Base-by-base conservation (phyloP, 2,797 vertebrate species). In the Lagorchestes hirsutus region DNA sequence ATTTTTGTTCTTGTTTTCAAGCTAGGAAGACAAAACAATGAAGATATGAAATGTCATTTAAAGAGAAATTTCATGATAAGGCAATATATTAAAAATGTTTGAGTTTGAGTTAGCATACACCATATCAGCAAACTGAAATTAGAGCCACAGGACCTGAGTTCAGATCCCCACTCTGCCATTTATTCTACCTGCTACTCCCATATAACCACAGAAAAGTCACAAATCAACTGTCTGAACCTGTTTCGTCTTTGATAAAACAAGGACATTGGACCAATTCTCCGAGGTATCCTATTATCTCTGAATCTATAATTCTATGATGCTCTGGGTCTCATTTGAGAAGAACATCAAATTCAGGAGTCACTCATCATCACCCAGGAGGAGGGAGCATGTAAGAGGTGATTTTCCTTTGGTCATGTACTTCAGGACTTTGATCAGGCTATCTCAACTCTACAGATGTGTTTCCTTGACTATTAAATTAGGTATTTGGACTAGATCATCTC, bases 21-120 rank as follows among this genome's bases (percentile, higher is more conserved):
- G 59, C 74, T 90, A 90, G 54, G 92, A 87, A 18, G 13, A 91
- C 56, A 96, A 27, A 87, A 90, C 50, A 92, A 92, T 6, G 96
- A n/a, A 74, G 31, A 96, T 50, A 4, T 24, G 50, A 87, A 94
- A 0, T 10, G 92, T 10, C 94, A 94, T 29, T 67, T 58, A 91
- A 93, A 55, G 5, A 92, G 91, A 18, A 50, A 92, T 50, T 74
- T 74, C n/a, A 87, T 40, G n/a, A 91, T 92, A 95, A 87, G 90
- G 54, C 2, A 87, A n/a, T 90, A 28, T 28, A 31, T 40, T n/a
- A 82, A 82, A 82, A 28, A 46, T 40, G 5, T 74, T 87, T 50
- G 46, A 27, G 22, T 87, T 87, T 50, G 46, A 27, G 22, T 87
- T 87, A 87, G 50, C 9, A 28, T 87, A 87, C 50, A 50, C 40